phyloP scores from a whole-genome alignment of 2,888 invertebrate species.

The Drosophila cognata region DNA sequence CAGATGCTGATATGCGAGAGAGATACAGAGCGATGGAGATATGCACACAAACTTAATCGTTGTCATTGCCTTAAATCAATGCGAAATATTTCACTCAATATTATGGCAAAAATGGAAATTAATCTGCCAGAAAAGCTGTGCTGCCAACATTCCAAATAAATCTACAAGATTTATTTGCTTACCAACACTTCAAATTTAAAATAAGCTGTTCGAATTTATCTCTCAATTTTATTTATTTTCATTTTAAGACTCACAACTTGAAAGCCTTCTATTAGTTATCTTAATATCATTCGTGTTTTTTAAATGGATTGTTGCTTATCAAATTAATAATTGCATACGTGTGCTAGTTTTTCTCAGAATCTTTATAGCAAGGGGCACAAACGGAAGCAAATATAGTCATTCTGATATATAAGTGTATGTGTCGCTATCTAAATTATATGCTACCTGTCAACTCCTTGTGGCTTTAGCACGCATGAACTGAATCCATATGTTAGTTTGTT shows the following conservation, averaged over 20 bases:
- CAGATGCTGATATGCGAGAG: not conserved
- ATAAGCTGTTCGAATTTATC: not conserved
- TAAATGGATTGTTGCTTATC: not conserved
- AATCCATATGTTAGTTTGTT: conserved; percentile 21
- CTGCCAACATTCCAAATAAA: not conserved
- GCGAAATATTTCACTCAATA: not conserved
- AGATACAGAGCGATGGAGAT: not conserved
- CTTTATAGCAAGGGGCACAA: not conserved
- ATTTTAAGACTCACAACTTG: not conserved
- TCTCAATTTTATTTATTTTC: not conserved
- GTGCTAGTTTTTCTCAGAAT: not conserved
- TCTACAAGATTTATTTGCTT: not conserved
- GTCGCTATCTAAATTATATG: not conserved
- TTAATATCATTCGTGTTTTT: not conserved
- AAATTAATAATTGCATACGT: not conserved
- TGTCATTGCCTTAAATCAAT: conserved; percentile 28
- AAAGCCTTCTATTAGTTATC: too few relatives aligned
- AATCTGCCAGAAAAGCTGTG: not conserved
- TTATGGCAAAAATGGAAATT: not conserved
- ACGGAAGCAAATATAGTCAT: not conserved
- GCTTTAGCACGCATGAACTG: conserved; percentile 5
- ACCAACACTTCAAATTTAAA: not conserved
- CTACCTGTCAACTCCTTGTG: not conserved
- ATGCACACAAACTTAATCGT: not conserved
- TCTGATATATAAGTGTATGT: not conserved